These are phyloP conservation scores for Epinotia nisella DNA, from an alignment of 2,888 invertebrate species.

Conservation along the genomic window DNA sequence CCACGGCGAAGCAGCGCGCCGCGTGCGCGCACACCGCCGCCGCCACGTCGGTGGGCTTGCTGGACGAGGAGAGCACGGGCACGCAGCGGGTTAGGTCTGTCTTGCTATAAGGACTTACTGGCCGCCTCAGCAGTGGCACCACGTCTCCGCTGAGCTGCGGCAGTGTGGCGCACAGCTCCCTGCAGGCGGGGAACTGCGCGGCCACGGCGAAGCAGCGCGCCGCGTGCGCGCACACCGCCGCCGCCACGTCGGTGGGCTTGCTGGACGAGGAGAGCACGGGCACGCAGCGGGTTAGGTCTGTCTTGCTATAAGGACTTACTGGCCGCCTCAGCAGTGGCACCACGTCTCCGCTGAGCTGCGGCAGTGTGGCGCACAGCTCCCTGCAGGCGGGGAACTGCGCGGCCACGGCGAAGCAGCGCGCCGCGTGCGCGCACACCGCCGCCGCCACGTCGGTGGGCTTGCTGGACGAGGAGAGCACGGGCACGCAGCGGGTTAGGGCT, in stretches of 20 bases:
- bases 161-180: constrained; percentile 93
- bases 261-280: constrained; percentile 93
- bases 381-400: constrained; percentile 96
- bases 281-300: constrained; percentile 85
- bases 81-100: constrained; percentile 86
- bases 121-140: constrained; percentile 67
- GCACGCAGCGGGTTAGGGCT: constrained; percentile 86
- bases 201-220: constrained; percentile 98
- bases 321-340: constrained; percentile 68
- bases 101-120: too few relatives aligned
- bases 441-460: constrained; percentile 92
- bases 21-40: constrained; percentile 97
- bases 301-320: too few relatives aligned
- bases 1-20: constrained; percentile 97
- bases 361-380: constrained; percentile 93
- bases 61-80: constrained; percentile 92
- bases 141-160: constrained; percentile 93
- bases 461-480: constrained; percentile 92
- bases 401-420: constrained; percentile 97
- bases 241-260: constrained; percentile 90
- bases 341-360: constrained; percentile 92
- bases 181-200: constrained; percentile 95
- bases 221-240: constrained; percentile 96
- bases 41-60: constrained; percentile 90
- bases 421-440: constrained; percentile 95